phyloP scores from a whole-genome alignment of 1,140 invertebrate species.

The Drosophila funebris region DNA sequence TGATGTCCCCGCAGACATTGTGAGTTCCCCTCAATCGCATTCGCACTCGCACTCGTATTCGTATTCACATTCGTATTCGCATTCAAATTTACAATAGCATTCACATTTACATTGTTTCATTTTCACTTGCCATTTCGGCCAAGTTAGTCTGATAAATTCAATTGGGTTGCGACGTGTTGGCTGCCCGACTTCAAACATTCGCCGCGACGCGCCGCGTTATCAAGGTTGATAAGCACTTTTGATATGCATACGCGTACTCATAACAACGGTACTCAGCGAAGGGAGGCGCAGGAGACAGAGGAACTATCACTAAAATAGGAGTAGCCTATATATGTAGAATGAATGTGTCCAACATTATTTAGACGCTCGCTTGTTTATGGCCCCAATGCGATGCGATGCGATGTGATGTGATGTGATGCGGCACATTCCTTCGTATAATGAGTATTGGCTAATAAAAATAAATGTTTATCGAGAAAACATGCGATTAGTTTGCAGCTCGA shows the following conservation, averaged over 20 bases:
- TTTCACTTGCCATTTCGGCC: neutral
- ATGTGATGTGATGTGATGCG: no score
- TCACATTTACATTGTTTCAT: neutral
- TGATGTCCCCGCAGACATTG: neutral
- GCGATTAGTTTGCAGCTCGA: conserved; percentile 6
- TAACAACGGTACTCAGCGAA: neutral
- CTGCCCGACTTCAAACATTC: conserved; percentile 41
- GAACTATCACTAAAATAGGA: conserved; percentile 5
- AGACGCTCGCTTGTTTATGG: conserved; percentile 5
- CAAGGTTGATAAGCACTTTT: conserved; percentile 40
- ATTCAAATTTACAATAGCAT: conserved; percentile 1
- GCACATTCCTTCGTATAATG: neutral
- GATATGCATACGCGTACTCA: conserved; percentile 14
- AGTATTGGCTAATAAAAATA: neutral
- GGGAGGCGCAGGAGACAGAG: neutral
- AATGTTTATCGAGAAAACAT: conserved; percentile 18
- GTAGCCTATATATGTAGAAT: neutral
- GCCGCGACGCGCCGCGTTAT: conserved; percentile 24
- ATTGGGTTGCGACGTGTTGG: conserved; percentile 7
- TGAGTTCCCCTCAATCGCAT: neutral
- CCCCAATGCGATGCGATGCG: conserved; percentile 1
- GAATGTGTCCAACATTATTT: conserved; percentile 7
- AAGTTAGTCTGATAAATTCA: conserved; percentile 22
- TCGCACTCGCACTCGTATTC: neutral
- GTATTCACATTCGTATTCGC: neutral